Evolutionary conservation across 2,113 vertebrate genomes (phyloP), one percentile per base, ranked within the genome.

Genomic region (Saccopteryx leptura): DNA sequence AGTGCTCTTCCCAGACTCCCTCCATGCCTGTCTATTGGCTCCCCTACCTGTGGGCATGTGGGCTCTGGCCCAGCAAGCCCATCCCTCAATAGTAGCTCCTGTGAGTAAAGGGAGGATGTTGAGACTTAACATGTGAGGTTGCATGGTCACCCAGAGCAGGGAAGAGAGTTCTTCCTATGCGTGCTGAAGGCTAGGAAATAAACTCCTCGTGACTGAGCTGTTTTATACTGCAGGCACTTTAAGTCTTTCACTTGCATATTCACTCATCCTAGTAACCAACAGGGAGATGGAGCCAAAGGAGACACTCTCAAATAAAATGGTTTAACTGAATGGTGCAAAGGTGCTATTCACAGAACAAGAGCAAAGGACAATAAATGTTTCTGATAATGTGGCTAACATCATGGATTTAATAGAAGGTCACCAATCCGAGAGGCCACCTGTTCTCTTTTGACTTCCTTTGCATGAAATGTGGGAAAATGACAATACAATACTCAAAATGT

Each of bases 361-460:
- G 21, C 58, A n/a, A 65, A 85, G 19, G 61, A 23, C 11, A 17
- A 0, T 8, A 4, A 8, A 26, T 66, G 7, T 21, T 88, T 18
- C 26, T 19, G 31, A 0, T 48, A 48, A 21, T 52, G 61, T 54
- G 61, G 46, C 65, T 19, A 83, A 13, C 28, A 48, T 50, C 1
- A 1, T 5, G 56, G 50, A 61, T 5, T 15, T 23, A 56, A 11
- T 13, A 28, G 24, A 39, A 54, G 75, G 26, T 48, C 39, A 63
- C 31, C 63, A 46, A 4, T 46, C 80, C 58, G 48, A 96, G 56
- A 33, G 15, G 31, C 46, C n/a, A 48, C 58, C 9, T 7, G 7
- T 31, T 95, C 28, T 93, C 24, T 24, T 52, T 89, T 94, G 66
- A 33, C 14, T 52, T 91, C 92, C 56, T 0, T 28, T 74, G 28